These are phyloP conservation scores for Aphelenchoides besseyi DNA, from an alignment of 1,140 invertebrate genomes.

Conservation along the genomic window DNA sequence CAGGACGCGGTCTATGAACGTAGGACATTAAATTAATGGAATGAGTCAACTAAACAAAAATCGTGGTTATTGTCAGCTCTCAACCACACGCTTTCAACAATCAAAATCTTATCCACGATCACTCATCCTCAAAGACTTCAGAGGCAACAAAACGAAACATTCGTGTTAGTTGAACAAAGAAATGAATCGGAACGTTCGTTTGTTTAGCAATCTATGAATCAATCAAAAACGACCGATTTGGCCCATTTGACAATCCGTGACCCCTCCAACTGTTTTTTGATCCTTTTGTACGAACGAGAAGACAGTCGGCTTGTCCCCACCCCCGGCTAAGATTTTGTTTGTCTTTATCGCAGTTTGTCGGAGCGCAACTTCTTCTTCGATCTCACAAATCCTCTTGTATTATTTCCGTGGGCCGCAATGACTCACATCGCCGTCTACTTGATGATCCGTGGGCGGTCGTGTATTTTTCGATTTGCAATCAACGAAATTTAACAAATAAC, in stretches of 20 bases:
- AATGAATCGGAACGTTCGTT: too few species aligned
- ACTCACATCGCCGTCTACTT: background rate
- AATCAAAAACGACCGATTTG: background rate
- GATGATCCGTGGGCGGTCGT: background rate
- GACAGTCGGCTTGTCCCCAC: background rate
- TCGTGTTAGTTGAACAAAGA: too few species aligned
- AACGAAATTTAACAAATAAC: conserved; percentile 10
- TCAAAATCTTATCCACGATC: too few species aligned
- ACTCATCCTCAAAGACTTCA: too few species aligned
- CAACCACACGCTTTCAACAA: too few species aligned
- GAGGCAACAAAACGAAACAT: too few species aligned
- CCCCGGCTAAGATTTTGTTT: background rate
- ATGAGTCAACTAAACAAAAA: too few species aligned
- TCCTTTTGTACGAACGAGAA: background rate
- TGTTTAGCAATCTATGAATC: too few species aligned
- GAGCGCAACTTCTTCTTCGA: background rate
- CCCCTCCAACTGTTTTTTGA: conserved; percentile 3
- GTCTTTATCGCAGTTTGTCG: background rate
- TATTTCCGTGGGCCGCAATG: background rate
- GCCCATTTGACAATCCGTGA: too few species aligned
- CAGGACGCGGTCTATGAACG: conserved; percentile 26
- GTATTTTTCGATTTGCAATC: background rate
- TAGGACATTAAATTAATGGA: background rate
- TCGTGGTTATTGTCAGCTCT: too few species aligned
- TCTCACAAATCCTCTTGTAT: background rate